Base-by-base conservation (phyloP, 2,888 invertebrate genomes). In the Drosophila eohydei region DNA sequence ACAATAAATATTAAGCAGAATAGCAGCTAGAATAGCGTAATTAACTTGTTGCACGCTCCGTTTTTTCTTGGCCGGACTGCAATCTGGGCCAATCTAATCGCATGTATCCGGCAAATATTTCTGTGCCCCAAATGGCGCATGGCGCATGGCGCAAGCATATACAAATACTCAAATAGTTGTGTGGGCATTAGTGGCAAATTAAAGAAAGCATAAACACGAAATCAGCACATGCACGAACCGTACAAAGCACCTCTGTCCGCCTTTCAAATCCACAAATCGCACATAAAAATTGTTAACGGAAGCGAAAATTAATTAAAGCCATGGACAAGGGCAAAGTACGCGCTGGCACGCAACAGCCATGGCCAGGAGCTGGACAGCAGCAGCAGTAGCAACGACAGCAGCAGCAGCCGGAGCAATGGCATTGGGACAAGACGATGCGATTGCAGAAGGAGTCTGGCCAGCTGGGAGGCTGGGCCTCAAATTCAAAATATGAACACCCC, bases 31-130 rank as follows among this genome's bases (percentile, higher is more conserved):
- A 87, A 38, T 62, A 44, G 77, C 64, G 88, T 91, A 91, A 91
- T 91, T 89, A 86, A 91, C 90, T 91, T 91, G 89, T 91, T 91
- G 91, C 90, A 91, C 90, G 91, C 90, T 70, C 74, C 55, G 55
- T 56, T 40, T 51, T n/a, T 34, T 9, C 16, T 44, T 34, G 14
- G 66, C 51, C 6, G 5, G 26, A 30, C 63, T 61, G 85, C 85
- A 80, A 84, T 81, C 74, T 71, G 71, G 62, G 69, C 68, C 78
- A 90, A 91, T 81, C 90, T 91, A 91, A 92, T 92, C 89, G 92
- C 92, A 91, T 91, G 91, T 89, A 90, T 92, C 91, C 92, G 91
- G 92, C 81, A 83, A 84, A 92, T 92, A 91, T 91, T 89, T 81
- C 85, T 85, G 71, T 74, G 66, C 75, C 74, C 74, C 77, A 85